Percentiles rank a stretch among this genome's conserved stretches.
Evolutionary conservation across 2,797 vertebrate genomes (phyloP).

Genomic region (Lindbergichthys nudifrons): DNA sequence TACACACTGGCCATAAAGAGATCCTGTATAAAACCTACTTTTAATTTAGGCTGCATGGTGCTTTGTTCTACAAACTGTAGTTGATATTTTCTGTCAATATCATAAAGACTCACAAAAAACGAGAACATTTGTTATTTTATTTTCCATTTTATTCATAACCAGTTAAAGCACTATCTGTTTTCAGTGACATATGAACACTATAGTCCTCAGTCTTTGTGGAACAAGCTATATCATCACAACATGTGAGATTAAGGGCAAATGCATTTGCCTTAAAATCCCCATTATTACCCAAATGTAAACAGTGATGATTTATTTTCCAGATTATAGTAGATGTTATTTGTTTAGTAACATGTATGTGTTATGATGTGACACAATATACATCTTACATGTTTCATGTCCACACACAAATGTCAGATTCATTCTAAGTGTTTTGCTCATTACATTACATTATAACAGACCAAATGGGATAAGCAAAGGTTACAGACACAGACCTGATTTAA

Average conservation of each 20-base stretch:
- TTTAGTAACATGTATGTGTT: not conserved
- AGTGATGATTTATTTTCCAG: not conserved
- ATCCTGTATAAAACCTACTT: not conserved
- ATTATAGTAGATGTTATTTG: not conserved
- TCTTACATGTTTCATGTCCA: not conserved
- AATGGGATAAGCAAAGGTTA: constrained; percentile 5
- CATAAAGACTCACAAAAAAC: constrained; percentile 28
- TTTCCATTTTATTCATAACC: constrained; percentile 26
- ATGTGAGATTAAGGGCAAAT: constrained; percentile 14
- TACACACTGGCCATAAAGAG: constrained; percentile 16
- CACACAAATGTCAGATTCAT: not conserved
- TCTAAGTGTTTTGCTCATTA: constrained; percentile 5
- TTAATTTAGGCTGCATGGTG: constrained; percentile 12
- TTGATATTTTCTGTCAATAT: constrained; percentile 25
- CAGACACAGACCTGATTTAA: constrained; percentile 8
- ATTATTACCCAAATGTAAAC: constrained; percentile 15
- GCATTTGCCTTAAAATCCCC: constrained; percentile 18
- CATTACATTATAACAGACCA: not conserved
- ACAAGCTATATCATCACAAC: constrained; percentile 12
- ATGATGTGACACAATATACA: not conserved
- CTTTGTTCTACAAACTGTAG: constrained; percentile 12
- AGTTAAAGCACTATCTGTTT: constrained; percentile 1
- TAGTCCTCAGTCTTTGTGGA: constrained; percentile 14
- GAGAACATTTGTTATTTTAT: constrained; percentile 5
- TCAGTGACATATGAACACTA: constrained; percentile 26